Conservation (phyloP, 2,888 invertebrate genomes). For the Leucoptera coffeella region DNA sequence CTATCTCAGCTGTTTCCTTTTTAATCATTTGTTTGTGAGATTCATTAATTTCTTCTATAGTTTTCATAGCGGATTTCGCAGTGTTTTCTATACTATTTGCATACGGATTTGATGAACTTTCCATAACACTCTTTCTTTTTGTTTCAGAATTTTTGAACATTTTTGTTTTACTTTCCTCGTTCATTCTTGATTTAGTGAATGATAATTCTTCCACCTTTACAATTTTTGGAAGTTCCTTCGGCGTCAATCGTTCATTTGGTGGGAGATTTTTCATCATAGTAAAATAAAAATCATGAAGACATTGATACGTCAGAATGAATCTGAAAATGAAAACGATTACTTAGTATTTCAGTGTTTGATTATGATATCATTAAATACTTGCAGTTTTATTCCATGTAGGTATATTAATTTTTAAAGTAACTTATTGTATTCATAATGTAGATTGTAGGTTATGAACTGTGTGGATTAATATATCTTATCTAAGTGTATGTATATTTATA, state of each 20-base stretch:
- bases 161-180: too few species aligned
- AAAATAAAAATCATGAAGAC: conserved; percentile 37
- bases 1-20: conserved; percentile 26
- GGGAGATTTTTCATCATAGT: conserved; percentile 30
- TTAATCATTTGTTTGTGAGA: conserved; percentile 22
- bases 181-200: too few species aligned
- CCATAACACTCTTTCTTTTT: conserved; percentile 23
- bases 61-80: conserved; percentile 26
- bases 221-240: conserved; percentile 32
- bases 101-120: conserved; percentile 36
- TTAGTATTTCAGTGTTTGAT: too few species aligned
- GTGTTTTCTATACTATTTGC: conserved; percentile 32
- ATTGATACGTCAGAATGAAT: conserved; percentile 30
- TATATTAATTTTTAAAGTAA: too few species aligned
- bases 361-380: too few species aligned
- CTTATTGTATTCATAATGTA: too few species aligned
- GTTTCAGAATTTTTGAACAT: too few species aligned
- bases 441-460: too few species aligned
- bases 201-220: too few species aligned
- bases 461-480: too few species aligned
- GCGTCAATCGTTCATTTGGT: conserved; percentile 20
- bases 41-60: conserved; percentile 25
- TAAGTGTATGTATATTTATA: too few species aligned
- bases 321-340: conserved; percentile 19
- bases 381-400: too few species aligned